A percentile compares a stretch with the other conserved stretches of the same genome.
Evolutionary conservation across 1,140 invertebrate species (phyloP).

Genomic region (Heliconius hermathena): DNA sequence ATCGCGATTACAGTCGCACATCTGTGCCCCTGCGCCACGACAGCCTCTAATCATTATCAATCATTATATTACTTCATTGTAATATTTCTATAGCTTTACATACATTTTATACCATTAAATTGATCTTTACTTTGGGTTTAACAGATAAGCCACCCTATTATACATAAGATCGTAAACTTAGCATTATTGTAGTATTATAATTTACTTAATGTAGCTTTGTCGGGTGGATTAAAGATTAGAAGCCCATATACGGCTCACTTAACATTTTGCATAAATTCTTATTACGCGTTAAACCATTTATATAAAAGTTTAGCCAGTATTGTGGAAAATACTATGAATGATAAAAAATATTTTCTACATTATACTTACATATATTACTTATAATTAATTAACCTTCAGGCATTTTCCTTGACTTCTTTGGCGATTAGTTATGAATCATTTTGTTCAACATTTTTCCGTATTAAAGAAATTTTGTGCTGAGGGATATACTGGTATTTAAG

Average conservation of each 20-base stretch:
- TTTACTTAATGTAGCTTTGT: constrained; percentile 1
- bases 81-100: background rate
- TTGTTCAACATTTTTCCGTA: too few species aligned
- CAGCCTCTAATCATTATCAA: too few species aligned
- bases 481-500: too few species aligned
- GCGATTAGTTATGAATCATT: background rate
- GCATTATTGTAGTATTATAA: background rate
- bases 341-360: background rate
- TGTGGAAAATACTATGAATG: too few species aligned
- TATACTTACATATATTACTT: background rate
- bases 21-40: too few species aligned
- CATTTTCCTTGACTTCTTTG: background rate
- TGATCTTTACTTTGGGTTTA: background rate
- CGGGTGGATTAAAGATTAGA: constrained; percentile 19
- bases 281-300: background rate
- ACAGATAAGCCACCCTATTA: background rate
- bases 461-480: too few species aligned
- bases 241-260: constrained; percentile 19
- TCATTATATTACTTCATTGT: background rate
- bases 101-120: background rate
- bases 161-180: background rate
- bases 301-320: background rate
- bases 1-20: background rate
- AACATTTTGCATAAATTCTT: constrained; percentile 1
- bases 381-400: background rate